A percentile compares a stretch with the other conserved stretches of the same genome.
These are phyloP conservation scores for Dromococcyx pavoninus DNA, from an alignment of 2,797 vertebrate genomes.

Conservation along the genomic window DNA sequence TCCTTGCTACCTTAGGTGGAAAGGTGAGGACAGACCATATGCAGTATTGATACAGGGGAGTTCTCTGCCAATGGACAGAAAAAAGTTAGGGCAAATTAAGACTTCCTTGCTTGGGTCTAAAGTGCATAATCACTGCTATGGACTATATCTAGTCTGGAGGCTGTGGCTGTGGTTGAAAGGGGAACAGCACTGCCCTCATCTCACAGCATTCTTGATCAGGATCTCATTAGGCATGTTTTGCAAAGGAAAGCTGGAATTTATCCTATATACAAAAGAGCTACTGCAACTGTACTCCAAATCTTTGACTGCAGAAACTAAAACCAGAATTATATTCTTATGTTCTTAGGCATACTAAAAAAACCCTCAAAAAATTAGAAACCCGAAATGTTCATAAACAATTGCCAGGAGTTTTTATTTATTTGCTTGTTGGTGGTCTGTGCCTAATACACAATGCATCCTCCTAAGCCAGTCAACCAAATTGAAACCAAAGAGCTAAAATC, in stretches of 20 bases:
- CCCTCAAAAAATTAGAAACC: background rate
- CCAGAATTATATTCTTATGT: background rate
- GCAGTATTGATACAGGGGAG: background rate
- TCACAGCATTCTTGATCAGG: background rate
- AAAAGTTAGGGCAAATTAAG: background rate
- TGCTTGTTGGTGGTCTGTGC: slow-evolving; percentile 42
- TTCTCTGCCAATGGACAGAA: background rate
- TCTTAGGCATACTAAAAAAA: background rate
- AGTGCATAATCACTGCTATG: background rate
- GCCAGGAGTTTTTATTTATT: slow-evolving; percentile 8
- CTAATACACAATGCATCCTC: slow-evolving; percentile 22
- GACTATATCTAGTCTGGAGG: background rate
- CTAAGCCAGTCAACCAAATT: slow-evolving; percentile 16
- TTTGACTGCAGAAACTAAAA: slow-evolving; percentile 18
- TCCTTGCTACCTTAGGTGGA: background rate
- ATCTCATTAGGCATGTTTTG: background rate
- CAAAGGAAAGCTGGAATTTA: background rate
- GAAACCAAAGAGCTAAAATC: slow-evolving; percentile 1
- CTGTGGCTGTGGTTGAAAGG: background rate
- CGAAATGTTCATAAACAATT: background rate
- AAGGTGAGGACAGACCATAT: background rate
- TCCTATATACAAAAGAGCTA: background rate
- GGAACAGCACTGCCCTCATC: background rate
- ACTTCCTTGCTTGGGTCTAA: background rate
- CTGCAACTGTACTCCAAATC: background rate